Percentiles rank a stretch among this genome's conserved stretches.
These are phyloP conservation scores for Bradypodion ventrale DNA, from an alignment of 2,797 vertebrate genomes.

Conservation along the genomic window DNA sequence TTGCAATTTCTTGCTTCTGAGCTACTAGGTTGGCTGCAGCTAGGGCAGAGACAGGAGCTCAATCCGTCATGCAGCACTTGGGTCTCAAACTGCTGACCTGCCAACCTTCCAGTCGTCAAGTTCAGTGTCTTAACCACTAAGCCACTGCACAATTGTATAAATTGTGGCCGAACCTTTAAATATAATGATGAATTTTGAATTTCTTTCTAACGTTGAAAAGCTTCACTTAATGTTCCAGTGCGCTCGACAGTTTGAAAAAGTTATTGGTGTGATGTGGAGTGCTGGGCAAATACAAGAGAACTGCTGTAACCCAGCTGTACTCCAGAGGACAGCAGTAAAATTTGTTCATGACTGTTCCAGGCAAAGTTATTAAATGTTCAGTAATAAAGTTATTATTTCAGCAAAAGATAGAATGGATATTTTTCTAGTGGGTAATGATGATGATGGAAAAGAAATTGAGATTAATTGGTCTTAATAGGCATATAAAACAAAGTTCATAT, in stretches of 20 bases:
- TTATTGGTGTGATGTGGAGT: background rate
- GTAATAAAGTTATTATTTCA: conserved; percentile 10
- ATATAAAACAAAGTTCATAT: conserved; percentile 48
- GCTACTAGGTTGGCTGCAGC: too few species aligned
- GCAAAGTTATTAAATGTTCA: conserved; percentile 21
- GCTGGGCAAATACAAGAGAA: conserved; percentile 1
- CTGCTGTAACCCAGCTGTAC: background rate
- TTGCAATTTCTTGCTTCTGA: too few species aligned
- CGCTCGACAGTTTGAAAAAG: background rate
- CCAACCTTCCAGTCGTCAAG: too few species aligned
- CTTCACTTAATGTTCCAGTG: background rate
- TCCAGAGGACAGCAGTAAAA: conserved; percentile 5
- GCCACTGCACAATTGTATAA: background rate
- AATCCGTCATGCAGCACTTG: too few species aligned
- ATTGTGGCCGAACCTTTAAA: background rate
- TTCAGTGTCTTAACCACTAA: too few species aligned
- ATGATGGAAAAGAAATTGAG: conserved; percentile 55
- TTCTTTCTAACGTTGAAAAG: background rate
- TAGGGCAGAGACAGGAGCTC: too few species aligned
- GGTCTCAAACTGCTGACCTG: too few species aligned
- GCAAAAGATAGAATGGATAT: conserved; percentile 4
- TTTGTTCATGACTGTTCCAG: background rate
- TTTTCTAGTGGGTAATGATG: conserved; percentile 37
- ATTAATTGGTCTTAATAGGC: conserved; percentile 49
- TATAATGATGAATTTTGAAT: background rate